A percentile compares a stretch with the other conserved stretches of the same genome.
Evolutionary conservation across 2,888 invertebrate genomes (phyloP).

Genomic region (Ischnura elegans): DNA sequence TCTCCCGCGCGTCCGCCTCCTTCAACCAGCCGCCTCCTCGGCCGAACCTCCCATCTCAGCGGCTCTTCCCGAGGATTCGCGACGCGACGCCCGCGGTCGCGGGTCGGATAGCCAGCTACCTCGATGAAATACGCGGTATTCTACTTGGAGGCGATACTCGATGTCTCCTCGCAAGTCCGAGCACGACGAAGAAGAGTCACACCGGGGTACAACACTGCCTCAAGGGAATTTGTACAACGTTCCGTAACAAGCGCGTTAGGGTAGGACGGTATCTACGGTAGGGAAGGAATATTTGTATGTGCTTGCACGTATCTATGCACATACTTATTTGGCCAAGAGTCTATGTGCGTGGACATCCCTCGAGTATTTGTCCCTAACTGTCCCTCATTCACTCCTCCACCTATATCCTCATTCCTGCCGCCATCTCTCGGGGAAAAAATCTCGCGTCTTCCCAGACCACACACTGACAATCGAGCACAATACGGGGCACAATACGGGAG

Average conservation of each 20-base stretch:
- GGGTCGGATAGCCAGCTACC: background rate
- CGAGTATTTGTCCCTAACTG: background rate
- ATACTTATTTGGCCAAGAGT: background rate
- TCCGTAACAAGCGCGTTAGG: background rate
- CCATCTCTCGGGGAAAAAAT: background rate
- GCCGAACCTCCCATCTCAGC: background rate
- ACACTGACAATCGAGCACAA: background rate
- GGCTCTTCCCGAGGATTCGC: background rate
- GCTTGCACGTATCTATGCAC: no score
- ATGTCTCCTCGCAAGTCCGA: background rate
- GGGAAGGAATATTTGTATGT: background rate
- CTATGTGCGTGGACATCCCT: background rate
- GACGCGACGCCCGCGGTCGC: background rate
- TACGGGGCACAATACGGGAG: no score
- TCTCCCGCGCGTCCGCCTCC: background rate
- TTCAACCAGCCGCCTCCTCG: background rate
- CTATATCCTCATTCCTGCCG: background rate
- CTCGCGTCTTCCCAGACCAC: background rate
- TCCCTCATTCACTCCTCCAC: background rate
- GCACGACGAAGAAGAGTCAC: background rate
- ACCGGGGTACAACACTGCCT: background rate
- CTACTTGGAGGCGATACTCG: background rate
- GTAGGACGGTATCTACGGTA: background rate
- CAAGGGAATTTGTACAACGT: background rate
- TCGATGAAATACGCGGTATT: no score